These are phyloP conservation scores for Philereme transversata DNA, from an alignment of 2,888 invertebrate species.

Conservation along the genomic window DNA sequence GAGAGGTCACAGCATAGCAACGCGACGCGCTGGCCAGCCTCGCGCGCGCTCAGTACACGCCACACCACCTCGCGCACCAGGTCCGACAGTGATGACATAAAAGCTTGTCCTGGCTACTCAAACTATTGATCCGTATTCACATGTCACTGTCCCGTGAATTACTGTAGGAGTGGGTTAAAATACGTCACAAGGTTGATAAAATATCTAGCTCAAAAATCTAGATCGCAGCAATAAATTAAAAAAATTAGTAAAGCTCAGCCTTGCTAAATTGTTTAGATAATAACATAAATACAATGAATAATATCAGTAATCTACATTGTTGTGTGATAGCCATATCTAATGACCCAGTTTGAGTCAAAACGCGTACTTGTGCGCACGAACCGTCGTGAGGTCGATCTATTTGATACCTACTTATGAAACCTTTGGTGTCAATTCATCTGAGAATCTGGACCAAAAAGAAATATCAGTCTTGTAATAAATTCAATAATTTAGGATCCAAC, in stretches of 20 bases:
- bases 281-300: conserved; percentile 12
- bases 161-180: no score
- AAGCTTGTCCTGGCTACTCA: no score
- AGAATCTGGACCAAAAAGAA: not conserved
- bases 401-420: conserved; percentile 5
- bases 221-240: not conserved
- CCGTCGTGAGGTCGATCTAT: conserved; percentile 36
- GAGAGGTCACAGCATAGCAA: no score
- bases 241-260: conserved; percentile 1
- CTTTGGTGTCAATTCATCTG: not conserved
- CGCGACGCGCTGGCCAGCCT: no score
- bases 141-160: no score
- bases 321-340: conserved; percentile 41
- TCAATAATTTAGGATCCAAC: no score
- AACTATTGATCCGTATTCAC: no score
- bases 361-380: conserved; percentile 40
- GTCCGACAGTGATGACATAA: no score
- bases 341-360: conserved; percentile 44
- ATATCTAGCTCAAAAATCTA: conserved; percentile 1
- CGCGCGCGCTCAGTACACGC: no score
- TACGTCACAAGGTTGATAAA: no score
- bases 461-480: no score
- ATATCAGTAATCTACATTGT: conserved; percentile 14
- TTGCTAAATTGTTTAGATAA: conserved; percentile 7
- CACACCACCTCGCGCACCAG: no score